Percentiles rank a stretch among this genome's conserved stretches.
phyloP scores from a whole-genome alignment of 2,113 vertebrate species.

The Casuarius casuarius region DNA sequence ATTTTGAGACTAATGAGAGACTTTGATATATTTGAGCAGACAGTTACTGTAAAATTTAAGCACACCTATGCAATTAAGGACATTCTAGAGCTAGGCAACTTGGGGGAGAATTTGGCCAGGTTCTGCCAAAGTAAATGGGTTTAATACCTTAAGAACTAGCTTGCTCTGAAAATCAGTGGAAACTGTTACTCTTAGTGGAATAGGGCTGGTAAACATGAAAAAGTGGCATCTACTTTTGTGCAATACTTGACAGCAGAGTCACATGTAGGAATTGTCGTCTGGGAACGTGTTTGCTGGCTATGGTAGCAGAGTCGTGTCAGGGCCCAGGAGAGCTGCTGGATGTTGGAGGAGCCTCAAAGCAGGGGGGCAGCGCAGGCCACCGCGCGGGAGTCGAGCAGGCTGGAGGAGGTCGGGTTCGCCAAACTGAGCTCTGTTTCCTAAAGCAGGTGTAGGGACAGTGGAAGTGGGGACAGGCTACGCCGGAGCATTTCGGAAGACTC shows the following conservation, averaged over 20 bases:
- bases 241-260: not conserved
- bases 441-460: not conserved
- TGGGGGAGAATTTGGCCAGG: not conserved
- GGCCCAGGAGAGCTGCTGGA: not conserved
- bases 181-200: not conserved
- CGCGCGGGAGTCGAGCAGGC: no score
- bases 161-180: not conserved
- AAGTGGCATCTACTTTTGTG: not conserved
- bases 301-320: rapidly evolving
- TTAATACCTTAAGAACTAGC: not conserved
- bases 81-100: not conserved
- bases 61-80: not conserved
- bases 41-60: not conserved
- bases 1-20: not conserved
- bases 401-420: rapidly evolving
- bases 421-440: not conserved
- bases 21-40: not conserved
- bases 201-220: not conserved
- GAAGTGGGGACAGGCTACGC: rapidly evolving
- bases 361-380: no score
- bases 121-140: not conserved
- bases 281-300: not conserved
- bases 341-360: not conserved
- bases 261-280: not conserved
- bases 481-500: not conserved